phyloP scores from a whole-genome alignment of 2,797 vertebrate species.

The Hippopotamyrus pictus region DNA sequence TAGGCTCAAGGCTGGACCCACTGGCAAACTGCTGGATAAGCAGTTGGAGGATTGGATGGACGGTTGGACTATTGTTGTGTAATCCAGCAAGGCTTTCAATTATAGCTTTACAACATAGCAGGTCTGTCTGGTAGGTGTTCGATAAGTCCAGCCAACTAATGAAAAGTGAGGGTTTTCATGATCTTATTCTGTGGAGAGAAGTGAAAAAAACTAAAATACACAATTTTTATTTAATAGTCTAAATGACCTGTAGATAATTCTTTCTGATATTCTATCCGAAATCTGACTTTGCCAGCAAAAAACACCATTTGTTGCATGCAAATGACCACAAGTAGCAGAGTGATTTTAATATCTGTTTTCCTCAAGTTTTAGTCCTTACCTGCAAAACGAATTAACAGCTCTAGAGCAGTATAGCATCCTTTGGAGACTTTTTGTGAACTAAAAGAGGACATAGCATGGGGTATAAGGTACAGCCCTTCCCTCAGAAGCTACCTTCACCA shows the following conservation, averaged over 20 bases:
- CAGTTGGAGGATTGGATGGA: neutral
- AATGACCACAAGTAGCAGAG: neutral
- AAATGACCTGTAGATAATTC: neutral
- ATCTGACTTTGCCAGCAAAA: neutral
- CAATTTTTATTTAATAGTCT: neutral
- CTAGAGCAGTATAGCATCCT: neutral
- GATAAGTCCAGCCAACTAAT: neutral
- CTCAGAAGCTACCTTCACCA: neutral
- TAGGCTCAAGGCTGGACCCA: neutral
- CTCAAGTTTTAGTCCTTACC: neutral
- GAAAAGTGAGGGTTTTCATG: neutral
- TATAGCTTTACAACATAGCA: neutral
- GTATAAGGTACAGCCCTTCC: neutral
- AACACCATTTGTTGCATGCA: neutral
- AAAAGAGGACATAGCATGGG: neutral
- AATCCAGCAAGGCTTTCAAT: neutral
- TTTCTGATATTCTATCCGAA: neutral
- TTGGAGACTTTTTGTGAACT: neutral
- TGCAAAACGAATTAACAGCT: neutral
- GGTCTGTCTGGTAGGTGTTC: neutral
- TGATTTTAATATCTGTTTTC: neutral
- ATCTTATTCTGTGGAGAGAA: neutral
- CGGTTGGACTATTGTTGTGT: neutral
- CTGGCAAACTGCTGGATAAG: neutral
- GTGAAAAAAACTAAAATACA: neutral